Evolutionary conservation across 2,888 invertebrate species (phyloP), one percentile per base, ranked within the genome.

Genomic region (Liposcelis brunnea): DNA sequence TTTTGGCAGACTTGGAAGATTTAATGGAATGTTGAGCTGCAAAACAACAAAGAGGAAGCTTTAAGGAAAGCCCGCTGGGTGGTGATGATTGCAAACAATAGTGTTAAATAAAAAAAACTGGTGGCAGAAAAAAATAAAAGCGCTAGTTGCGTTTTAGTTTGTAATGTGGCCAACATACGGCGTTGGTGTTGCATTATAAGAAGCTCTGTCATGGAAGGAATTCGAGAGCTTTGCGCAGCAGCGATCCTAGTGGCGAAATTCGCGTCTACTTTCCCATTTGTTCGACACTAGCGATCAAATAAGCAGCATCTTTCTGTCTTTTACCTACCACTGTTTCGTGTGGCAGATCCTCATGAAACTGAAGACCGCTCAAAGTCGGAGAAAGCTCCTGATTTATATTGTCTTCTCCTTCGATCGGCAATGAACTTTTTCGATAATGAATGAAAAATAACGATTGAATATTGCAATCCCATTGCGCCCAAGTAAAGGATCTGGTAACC

Each of bases 391-490:
- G 67, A 64, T 31, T 12, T 14, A 31, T 16, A 44, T 64, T 63
- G 48, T 73, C 73, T 49, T 72, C 71, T 34, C 70, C 73, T 54
- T 78, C 77, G 51, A 79, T 72, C 56, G 77, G 77, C 52, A 75
- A 73, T 2, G 75, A 68, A 18, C 79, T 73, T 55, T 75, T 75
- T 44, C 80, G 75, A 55, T 81, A 75, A 59, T 86, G 84, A 53
- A 87, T 85, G 61, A 85, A 85, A 61, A 83, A 86, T 1, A 89
- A 63, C 10, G 82, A 80, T 69, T 87, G 74, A 62, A 80, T 74
- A 10, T 69, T 64, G 48, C 80, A 72, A 58, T 86, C 84, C 86
- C 86, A 87, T 55, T 87, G 87, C 0, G 84, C 83, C 86, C 86
- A 89, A 32, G 79, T 76, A 56, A 85, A 86, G 36, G 72, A 74